phyloP scores from a whole-genome alignment of 2,113 vertebrate genomes.

The Nanorana parkeri region DNA sequence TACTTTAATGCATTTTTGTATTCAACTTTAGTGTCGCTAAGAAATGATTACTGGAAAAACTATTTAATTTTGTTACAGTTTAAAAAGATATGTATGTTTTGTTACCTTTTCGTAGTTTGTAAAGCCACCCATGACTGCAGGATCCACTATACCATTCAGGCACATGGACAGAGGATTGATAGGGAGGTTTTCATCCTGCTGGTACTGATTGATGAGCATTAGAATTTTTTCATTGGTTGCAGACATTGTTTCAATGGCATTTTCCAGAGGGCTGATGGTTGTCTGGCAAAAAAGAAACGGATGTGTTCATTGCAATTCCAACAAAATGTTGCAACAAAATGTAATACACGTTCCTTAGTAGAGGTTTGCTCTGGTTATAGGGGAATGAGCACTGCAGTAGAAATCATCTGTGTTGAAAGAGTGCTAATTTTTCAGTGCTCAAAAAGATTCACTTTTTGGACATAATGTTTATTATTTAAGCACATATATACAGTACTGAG shows the following conservation, averaged over 20 bases:
- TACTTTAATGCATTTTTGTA: too few species aligned
- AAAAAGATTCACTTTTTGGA: too few species aligned
- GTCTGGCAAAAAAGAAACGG: conserved; percentile 71
- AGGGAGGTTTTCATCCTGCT: conserved; percentile 88
- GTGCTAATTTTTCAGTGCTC: too few species aligned
- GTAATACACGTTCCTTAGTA: background rate
- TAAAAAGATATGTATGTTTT: background rate
- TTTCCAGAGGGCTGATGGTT: conserved; percentile 94
- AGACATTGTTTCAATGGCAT: conserved; percentile 97
- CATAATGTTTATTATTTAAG: too few species aligned
- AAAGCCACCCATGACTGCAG: conserved; percentile 98
- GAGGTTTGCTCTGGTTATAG: too few species aligned
- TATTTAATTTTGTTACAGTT: too few species aligned
- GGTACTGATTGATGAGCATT: conserved; percentile 95
- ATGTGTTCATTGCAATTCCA: too few species aligned
- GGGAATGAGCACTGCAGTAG: too few species aligned
- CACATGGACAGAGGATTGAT: conserved; percentile 98
- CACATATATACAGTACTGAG: too few species aligned
- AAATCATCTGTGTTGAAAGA: too few species aligned
- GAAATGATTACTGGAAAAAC: too few species aligned
- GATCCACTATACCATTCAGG: conserved; percentile 96
- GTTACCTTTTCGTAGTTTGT: conserved; percentile 97
- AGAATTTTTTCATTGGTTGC: conserved; percentile 93
- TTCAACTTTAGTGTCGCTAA: too few species aligned
- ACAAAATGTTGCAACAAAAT: background rate